Evolutionary conservation across 35 echinoderm and acorn worm genomes (phyloP).

Genomic region (Chiridota heheva): DNA sequence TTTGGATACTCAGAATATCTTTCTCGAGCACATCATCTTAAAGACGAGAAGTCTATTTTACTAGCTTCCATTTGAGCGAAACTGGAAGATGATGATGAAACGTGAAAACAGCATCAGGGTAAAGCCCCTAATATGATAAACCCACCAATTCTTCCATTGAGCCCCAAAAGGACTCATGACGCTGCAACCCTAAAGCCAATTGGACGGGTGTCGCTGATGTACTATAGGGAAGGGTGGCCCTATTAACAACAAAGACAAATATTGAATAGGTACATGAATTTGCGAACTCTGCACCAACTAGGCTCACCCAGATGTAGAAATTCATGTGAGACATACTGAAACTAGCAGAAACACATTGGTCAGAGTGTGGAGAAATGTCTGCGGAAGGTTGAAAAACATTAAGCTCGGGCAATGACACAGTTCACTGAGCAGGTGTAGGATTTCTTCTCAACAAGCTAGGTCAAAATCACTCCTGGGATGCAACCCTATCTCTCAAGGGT

Average conservation of each 20-base stretch:
- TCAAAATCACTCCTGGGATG: slow-evolving; percentile 50
- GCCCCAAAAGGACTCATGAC: not conserved
- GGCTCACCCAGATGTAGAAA: slow-evolving; percentile 25
- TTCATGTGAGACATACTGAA: slow-evolving; percentile 15
- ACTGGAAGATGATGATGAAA: slow-evolving; percentile 10
- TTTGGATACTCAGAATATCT: too few species aligned
- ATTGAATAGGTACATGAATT: slow-evolving; percentile 18
- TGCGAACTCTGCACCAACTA: not conserved
- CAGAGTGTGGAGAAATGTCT: slow-evolving; percentile 18
- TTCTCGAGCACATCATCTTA: too few species aligned
- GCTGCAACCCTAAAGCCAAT: not conserved
- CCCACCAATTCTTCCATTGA: not conserved
- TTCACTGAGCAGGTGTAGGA: slow-evolving; percentile 37
- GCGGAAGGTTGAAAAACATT: slow-evolving; percentile 5
- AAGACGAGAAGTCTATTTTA: too few species aligned
- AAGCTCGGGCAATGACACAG: slow-evolving; percentile 3
- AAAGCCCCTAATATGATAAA: not conserved
- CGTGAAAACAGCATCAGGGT: slow-evolving; percentile 1
- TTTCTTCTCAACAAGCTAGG: slow-evolving; percentile 27
- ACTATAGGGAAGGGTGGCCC: not conserved
- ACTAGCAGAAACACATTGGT: slow-evolving; percentile 31
- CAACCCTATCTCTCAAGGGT: slow-evolving; percentile 44
- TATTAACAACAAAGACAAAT: not conserved
- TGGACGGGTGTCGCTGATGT: slow-evolving; percentile 14
- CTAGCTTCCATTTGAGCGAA: too few species aligned